Evolutionary conservation across 2,888 invertebrate species (phyloP), one percentile per base, ranked within the genome.

Genomic region (Brenthis hecate): DNA sequence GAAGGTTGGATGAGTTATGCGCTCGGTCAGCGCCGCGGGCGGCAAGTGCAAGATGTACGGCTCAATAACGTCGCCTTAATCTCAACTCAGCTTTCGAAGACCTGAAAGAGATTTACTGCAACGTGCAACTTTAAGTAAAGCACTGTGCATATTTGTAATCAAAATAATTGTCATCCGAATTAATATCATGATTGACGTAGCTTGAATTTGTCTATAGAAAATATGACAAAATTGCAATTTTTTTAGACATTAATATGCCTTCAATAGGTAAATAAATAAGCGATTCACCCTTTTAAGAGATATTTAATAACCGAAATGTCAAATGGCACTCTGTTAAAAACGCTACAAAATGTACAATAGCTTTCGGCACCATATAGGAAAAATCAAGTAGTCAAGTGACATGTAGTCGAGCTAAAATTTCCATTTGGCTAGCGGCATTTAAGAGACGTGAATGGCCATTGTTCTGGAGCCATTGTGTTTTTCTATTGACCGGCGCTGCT

Each of bases 361-460:
- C 70, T 72, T 71, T 76, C 68, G 69, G 55, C 61, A 53, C 62
- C 69, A 73, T 73, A 72, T 77, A 76, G 75, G 81, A 82, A 84
- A 85, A 86, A 81, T 80, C 77, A 79, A 78, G 73, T 80, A 77
- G 79, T 77, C 62, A 76, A 77, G 77, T 81, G 80, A 85, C 85
- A 87, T 85, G 84, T 79, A 82, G 74, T 78, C 78, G 80, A 78
- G 81, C 85, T 88, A 83, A 89, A 91, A 89, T 91, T 88, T 89
- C 91, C 90, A 91, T 91, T 88, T 82, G 81, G 82, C 83, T 78
- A 80, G 77, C 83, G 83, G 76, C 91, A 83, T 89, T 91, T 90
- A 89, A 88, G 88, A 85, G 81, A 85, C 79, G 80, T 85, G 83
- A 88, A 88, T 85, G 81, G 83, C 66, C 75, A 91, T 91, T 91